A percentile compares a stretch with the other conserved stretches of the same genome.
phyloP scores from a whole-genome alignment of 2,113 vertebrate genomes.

The Bagarius yarrelli region DNA sequence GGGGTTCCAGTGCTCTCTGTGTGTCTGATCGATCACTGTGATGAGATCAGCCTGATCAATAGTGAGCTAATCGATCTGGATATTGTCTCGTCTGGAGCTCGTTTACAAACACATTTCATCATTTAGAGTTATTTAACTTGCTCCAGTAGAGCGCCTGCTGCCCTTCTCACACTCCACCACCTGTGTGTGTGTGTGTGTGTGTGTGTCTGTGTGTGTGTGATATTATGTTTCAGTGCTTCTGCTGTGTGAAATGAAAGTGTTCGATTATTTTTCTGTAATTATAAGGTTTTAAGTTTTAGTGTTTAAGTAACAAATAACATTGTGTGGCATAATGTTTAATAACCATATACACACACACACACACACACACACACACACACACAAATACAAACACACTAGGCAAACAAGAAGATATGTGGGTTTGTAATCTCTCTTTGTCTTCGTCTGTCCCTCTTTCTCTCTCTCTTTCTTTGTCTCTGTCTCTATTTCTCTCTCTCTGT shows the following conservation, averaged over 20 bases:
- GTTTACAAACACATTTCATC: slow-evolving; percentile 15
- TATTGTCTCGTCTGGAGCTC: neutral
- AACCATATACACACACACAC: neutral
- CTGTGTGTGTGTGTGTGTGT: slow-evolving; percentile 3
- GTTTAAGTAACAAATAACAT: neutral
- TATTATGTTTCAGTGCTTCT: neutral
- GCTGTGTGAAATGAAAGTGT: neutral
- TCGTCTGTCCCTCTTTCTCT: neutral
- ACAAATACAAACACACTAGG: neutral
- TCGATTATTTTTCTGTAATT: neutral
- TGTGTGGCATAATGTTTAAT: neutral
- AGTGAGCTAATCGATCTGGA: neutral
- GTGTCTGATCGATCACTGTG: neutral
- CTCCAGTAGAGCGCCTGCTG: neutral
- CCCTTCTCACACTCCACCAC: neutral
- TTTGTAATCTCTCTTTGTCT: neutral
- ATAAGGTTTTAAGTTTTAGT: neutral
- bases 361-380: slow-evolving; percentile 1
- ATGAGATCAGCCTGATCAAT: slow-evolving; percentile 17
- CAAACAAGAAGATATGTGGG: neutral
- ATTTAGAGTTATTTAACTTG: slow-evolving; percentile 13
- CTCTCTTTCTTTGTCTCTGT: slow-evolving; percentile 15
- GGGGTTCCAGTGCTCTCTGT: neutral
- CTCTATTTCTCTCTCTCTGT: slow-evolving; percentile 8
- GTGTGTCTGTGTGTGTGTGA: neutral